phyloP scores from a whole-genome alignment of 1,140 invertebrate species.

The Danaus melanippus region DNA sequence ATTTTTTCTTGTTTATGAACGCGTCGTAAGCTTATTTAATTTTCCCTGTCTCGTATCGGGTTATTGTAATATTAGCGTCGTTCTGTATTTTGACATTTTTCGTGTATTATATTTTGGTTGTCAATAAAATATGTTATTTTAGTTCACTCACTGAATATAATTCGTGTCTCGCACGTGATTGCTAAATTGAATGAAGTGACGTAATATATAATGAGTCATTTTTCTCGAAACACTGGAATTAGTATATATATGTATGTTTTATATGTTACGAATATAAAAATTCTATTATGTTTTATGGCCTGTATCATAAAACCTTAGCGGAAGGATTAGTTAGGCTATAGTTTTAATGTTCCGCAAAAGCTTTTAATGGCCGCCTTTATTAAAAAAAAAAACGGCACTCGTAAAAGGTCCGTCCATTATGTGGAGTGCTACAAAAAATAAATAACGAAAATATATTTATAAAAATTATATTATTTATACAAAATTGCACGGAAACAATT shows the following conservation, averaged over 20 bases:
- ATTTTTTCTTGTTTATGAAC: too few species aligned
- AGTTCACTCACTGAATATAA: constrained; percentile 3
- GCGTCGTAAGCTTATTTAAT: too few species aligned
- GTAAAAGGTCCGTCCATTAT: too few species aligned
- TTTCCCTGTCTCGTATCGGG: too few species aligned
- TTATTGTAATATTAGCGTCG: too few species aligned
- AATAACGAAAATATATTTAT: neutral
- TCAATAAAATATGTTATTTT: constrained; percentile 2
- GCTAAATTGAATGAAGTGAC: constrained; percentile 39
- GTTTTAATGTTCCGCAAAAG: too few species aligned
- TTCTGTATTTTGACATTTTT: too few species aligned
- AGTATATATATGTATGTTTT: constrained; percentile 5
- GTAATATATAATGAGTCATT: constrained; percentile 35
- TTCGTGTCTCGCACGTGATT: constrained; percentile 26
- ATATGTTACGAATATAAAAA: constrained; percentile 3
- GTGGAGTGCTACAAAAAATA: too few species aligned
- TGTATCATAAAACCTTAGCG: neutral
- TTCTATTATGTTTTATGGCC: neutral
- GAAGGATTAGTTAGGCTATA: too few species aligned
- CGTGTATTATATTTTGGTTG: too few species aligned
- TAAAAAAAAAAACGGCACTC: too few species aligned
- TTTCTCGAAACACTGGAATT: constrained; percentile 22
- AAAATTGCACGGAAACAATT: constrained; percentile 21
- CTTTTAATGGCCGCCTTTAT: too few species aligned
- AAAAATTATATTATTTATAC: neutral